phyloP scores from a whole-genome alignment of 2,113 vertebrate genomes.

The Syngnathus floridae region DNA sequence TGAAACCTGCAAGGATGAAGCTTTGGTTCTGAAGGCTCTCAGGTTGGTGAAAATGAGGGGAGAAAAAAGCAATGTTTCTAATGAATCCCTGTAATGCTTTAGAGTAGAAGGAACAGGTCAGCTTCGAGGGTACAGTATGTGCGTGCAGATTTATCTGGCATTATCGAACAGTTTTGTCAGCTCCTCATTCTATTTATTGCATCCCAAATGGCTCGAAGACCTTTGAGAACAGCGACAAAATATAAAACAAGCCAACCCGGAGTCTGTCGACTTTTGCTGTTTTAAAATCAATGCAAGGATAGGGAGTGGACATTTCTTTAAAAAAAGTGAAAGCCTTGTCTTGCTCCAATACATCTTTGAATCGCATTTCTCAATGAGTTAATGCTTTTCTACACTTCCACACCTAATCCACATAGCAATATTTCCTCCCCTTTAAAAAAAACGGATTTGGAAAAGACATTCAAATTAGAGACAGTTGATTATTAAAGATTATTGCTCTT shows the following conservation, averaged over 20 bases:
- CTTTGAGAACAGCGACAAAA: background rate
- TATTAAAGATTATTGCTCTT: conserved; percentile 37
- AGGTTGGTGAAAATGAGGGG: conserved; percentile 66
- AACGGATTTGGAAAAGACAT: conserved; percentile 54
- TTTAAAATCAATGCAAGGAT: no score
- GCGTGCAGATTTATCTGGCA: no score
- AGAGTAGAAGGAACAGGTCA: no score
- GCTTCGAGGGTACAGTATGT: no score
- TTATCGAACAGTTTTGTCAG: no score
- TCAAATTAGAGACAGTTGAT: conserved; percentile 62
- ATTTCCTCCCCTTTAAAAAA: conserved; percentile 29
- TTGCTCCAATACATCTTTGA: background rate
- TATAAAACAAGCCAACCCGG: background rate
- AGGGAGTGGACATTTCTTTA: no score
- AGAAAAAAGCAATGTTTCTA: background rate
- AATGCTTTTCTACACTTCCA: no score
- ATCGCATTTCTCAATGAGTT: no score
- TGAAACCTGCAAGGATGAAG: conserved; percentile 70
- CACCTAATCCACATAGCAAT: no score
- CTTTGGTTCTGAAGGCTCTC: conserved; percentile 74
- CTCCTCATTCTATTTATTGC: background rate
- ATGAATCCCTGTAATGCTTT: no score
- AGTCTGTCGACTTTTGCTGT: no score
- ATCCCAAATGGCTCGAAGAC: no score
- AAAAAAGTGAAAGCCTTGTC: background rate